Conservation (phyloP, 2,888 invertebrate genomes). For the Cloeon dipterum region DNA sequence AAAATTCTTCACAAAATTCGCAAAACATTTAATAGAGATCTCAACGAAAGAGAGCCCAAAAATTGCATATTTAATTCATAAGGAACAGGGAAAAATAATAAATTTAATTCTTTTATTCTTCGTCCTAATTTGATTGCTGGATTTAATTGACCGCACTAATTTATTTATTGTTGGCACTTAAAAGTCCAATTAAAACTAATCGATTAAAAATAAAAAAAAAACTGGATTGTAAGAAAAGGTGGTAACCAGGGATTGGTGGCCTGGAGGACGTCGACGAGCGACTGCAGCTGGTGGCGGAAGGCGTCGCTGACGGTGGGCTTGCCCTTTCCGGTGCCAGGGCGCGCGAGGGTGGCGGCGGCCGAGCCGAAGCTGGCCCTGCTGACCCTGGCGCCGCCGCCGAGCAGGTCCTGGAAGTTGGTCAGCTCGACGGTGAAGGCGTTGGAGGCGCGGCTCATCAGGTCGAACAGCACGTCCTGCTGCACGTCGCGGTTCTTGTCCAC, state of each 20-base stretch:
- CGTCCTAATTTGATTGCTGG: too few species aligned
- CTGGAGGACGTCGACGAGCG: conserved; percentile 71
- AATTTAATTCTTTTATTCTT: too few species aligned
- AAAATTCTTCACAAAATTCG: too few species aligned
- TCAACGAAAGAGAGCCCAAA: too few species aligned
- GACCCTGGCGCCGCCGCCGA: conserved; percentile 19
- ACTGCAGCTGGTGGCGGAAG: conserved; percentile 67
- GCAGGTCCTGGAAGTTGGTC: conserved; percentile 38
- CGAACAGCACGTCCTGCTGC: conserved; percentile 81
- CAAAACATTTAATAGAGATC: too few species aligned
- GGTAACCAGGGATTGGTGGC: conserved; percentile 74
- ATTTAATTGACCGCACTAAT: too few species aligned
- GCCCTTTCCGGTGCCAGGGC: conserved; percentile 68
- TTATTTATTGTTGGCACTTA: too few species aligned
- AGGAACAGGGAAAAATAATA: too few species aligned
- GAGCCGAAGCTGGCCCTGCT: conserved; percentile 13
- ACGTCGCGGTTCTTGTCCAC: conserved; percentile 84
- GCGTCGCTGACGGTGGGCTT: conserved; percentile 79
- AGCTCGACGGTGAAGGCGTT: conserved; percentile 64
- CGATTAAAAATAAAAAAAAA: too few species aligned
- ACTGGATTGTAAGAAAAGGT: too few species aligned
- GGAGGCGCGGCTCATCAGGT: conserved; percentile 61
- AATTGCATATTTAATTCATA: too few species aligned
- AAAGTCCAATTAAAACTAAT: too few species aligned
- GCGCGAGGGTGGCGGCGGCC: conserved; percentile 29